phyloP scores from a whole-genome alignment of 2,888 invertebrate genomes.

The Schrankia costaestrigalis region DNA sequence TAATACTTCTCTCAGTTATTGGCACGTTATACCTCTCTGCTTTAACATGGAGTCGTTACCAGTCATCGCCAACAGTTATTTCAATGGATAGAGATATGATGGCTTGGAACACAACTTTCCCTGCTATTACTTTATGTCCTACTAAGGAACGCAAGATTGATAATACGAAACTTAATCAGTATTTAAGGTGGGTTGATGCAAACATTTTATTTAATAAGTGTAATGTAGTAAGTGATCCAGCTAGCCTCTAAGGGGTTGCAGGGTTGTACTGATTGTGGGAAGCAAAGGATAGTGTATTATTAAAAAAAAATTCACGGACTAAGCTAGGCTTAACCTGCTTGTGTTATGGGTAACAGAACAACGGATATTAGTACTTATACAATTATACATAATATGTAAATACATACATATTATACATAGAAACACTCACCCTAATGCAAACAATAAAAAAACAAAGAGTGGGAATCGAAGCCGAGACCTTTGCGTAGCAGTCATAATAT shows the following conservation, averaged over 20 bases:
- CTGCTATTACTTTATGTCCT: conserved; percentile 85
- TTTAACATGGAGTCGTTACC: conserved; percentile 83
- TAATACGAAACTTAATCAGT: conserved; percentile 72
- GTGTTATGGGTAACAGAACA: no score
- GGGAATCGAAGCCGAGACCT: no score
- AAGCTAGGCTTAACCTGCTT: no score
- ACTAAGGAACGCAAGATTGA: conserved; percentile 71
- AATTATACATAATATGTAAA: no score
- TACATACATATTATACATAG: no score
- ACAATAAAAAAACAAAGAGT: no score
- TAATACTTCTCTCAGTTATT: conserved; percentile 76
- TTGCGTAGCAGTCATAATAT: no score
- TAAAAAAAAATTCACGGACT: no score
- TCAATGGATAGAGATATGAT: conserved; percentile 87
- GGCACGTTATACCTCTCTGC: conserved; percentile 79
- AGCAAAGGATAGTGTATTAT: no score
- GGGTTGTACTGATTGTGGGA: no score
- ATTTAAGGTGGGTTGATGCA: conserved; percentile 63
- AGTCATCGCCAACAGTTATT: conserved; percentile 85
- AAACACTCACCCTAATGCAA: no score
- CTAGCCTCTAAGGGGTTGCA: not conserved
- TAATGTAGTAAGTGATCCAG: not conserved
- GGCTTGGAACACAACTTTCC: conserved; percentile 86
- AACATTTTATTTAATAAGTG: not conserved
- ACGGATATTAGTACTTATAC: no score